Base-by-base conservation (phyloP, 2,113 vertebrate species). In the Macquaria australasica region DNA sequence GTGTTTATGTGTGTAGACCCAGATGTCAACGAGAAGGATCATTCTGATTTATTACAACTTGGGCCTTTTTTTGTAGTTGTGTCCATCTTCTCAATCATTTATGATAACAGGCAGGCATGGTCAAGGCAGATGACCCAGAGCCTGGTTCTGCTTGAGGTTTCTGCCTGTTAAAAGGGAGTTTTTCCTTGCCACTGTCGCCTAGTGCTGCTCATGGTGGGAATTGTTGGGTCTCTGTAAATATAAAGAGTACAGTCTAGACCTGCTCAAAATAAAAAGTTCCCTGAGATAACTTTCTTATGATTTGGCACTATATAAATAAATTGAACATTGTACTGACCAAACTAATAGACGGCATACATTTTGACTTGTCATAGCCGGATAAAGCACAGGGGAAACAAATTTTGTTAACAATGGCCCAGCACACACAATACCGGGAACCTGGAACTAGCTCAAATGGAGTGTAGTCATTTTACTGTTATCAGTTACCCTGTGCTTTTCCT, bases 1-100 rank as follows among this genome's bases (percentile, higher is more conserved):
- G 63, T 81, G 78, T 85, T 74, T 86, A 16, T 79, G 51, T 73
- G 66, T 70, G 43, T 71, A 45, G 25, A 66, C 55, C 48, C 37
- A 60, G 21, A 50, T 60, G 48, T 73, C 45, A 45, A 12, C 21
- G n/a, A 77, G 58, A 58, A 73, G 41, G 21, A 11, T 50, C 12
- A 74, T 63, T 83, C 16, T 28, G 34, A 71, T 80, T 64, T 77
- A 81, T 85, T 77, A 64, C 0, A 59, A 55, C 50, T 28, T 51
- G 63, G 64, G 59, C 11, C 34, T 45, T 15, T 12, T 62, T n/a
- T 43, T 34, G 4, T 15, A 43, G n/a, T n/a, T 18, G 37, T 41
- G 12, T 60, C 21, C 9, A 28, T 45, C 1, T 37, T 77, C 8
- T 51, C 15, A 51, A 2, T 48, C 23, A 45, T 7, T 45, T 9